A percentile compares a stretch with the other conserved stretches of the same genome.
These are phyloP conservation scores for Dryoscopus gambensis DNA, from an alignment of 2,113 vertebrate species.

Conservation along the genomic window DNA sequence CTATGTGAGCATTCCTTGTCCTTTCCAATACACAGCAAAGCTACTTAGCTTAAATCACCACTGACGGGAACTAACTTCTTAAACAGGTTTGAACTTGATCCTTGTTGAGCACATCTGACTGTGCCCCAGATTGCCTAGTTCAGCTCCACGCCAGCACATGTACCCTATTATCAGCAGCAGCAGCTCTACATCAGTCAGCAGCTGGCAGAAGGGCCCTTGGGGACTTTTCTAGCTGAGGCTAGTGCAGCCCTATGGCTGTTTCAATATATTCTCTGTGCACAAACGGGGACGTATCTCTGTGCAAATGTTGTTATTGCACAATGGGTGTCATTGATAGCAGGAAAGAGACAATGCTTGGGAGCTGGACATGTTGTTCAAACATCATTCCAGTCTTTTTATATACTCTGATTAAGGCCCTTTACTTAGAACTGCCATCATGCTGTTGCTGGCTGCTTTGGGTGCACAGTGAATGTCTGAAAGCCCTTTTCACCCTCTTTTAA, in stretches of 20 bases:
- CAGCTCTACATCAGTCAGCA: slow-evolving; percentile 36
- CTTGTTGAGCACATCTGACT: slow-evolving; percentile 34
- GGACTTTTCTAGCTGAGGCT: slow-evolving; percentile 21
- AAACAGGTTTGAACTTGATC: slow-evolving; percentile 57
- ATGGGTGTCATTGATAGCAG: slow-evolving; percentile 42
- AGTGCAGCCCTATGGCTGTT: slow-evolving; percentile 2
- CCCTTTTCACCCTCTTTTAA: not conserved
- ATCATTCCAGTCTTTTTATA: slow-evolving; percentile 23
- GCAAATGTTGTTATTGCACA: slow-evolving; percentile 45
- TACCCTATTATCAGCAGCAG: slow-evolving; percentile 37
- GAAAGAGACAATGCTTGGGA: slow-evolving; percentile 26
- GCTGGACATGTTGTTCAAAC: slow-evolving; percentile 26
- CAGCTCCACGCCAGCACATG: slow-evolving; percentile 30
- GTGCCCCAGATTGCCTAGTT: slow-evolving; percentile 37
- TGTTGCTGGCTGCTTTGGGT: not conserved
- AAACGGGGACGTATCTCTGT: slow-evolving; percentile 33
- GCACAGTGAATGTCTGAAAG: not conserved
- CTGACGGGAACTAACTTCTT: slow-evolving; percentile 52
- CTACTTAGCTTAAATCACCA: slow-evolving; percentile 51
- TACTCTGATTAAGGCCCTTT: slow-evolving; percentile 20
- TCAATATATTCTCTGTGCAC: not conserved
- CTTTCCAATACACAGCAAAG: slow-evolving; percentile 39
- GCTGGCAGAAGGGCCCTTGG: slow-evolving; percentile 16
- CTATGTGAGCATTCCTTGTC: slow-evolving; percentile 11
- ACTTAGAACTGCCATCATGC: not conserved